Conservation (phyloP, 2,888 invertebrate genomes). For the Polyploca ridens region DNA sequence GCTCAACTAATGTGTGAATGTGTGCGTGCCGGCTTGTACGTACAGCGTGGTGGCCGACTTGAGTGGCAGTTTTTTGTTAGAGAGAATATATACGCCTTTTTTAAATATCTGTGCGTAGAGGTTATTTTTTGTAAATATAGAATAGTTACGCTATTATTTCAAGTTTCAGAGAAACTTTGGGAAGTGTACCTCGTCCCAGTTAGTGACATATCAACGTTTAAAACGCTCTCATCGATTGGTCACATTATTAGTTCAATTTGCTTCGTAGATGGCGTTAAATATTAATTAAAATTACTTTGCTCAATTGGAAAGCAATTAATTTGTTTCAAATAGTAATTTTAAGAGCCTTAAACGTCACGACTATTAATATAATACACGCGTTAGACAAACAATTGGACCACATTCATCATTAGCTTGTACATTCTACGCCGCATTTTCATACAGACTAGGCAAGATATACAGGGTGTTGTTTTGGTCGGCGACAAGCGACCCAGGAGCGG, state of each 20-base stretch:
- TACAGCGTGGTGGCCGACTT: no score
- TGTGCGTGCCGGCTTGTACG: no score
- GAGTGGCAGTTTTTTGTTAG: no score
- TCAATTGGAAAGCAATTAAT: conserved; percentile 69
- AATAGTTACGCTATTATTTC: conserved; percentile 51
- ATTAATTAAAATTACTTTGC: conserved; percentile 57
- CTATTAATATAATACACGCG: background rate
- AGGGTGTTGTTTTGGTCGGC: no score
- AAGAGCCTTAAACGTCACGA: background rate
- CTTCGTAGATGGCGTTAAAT: conserved; percentile 31
- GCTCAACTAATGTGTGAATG: no score
- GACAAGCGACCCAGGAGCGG: no score
- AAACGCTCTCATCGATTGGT: conserved; percentile 41
- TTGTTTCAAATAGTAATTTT: conserved; percentile 20
- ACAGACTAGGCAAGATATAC: no score
- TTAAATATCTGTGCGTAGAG: no score
- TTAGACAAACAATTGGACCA: background rate
- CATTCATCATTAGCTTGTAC: background rate
- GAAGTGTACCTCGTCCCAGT: conserved; percentile 45
- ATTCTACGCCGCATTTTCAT: no score
- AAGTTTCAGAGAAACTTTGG: conserved; percentile 50
- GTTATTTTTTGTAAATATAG: conserved; percentile 34
- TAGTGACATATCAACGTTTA: conserved; percentile 60
- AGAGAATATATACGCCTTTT: no score
- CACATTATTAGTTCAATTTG: conserved; percentile 25